phyloP scores from a whole-genome alignment of 2,797 vertebrate genomes.

The Knipowitschia caucasica region DNA sequence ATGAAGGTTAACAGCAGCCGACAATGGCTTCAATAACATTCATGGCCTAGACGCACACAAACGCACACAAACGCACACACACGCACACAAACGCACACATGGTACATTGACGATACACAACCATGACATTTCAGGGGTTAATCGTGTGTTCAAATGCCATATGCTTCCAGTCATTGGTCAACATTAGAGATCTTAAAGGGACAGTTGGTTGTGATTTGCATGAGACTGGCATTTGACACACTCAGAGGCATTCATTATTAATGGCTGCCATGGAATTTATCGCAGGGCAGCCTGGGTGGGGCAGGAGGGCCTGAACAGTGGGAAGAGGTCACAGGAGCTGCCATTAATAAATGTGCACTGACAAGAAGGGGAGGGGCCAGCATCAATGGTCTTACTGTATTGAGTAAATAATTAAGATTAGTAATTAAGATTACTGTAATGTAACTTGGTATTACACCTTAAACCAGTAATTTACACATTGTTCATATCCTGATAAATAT shows the following conservation, averaged over 20 bases:
- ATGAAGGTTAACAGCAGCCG: conserved; percentile 36
- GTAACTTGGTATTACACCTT: too few species aligned
- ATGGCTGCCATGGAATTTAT: conserved; percentile 50
- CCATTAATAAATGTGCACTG: conserved; percentile 45
- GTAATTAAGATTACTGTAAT: too few species aligned
- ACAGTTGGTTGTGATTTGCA: conserved; percentile 53
- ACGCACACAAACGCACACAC: conserved; percentile 7
- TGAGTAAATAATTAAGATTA: too few species aligned
- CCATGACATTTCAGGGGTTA: conserved; percentile 57
- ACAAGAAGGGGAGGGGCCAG: conserved; percentile 4
- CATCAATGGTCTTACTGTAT: conserved; percentile 1
- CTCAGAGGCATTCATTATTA: conserved; percentile 61
- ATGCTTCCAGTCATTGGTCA: conserved; percentile 63
- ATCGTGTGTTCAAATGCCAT: conserved; percentile 50
- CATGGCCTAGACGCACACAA: conserved; percentile 19
- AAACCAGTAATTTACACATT: too few species aligned
- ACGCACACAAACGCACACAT: neutral
- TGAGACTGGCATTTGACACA: conserved; percentile 62
- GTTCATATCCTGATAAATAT: too few species aligned
- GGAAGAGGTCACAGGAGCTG: neutral
- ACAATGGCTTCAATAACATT: conserved; percentile 26
- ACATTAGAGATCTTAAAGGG: conserved; percentile 56
- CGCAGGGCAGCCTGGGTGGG: conserved; percentile 6
- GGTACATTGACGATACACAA: neutral
- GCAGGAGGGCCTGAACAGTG: conserved; percentile 5